These are phyloP conservation scores for Trichomalopsis sarcophagae DNA, from an alignment of 1,140 invertebrate genomes.

Conservation along the genomic window DNA sequence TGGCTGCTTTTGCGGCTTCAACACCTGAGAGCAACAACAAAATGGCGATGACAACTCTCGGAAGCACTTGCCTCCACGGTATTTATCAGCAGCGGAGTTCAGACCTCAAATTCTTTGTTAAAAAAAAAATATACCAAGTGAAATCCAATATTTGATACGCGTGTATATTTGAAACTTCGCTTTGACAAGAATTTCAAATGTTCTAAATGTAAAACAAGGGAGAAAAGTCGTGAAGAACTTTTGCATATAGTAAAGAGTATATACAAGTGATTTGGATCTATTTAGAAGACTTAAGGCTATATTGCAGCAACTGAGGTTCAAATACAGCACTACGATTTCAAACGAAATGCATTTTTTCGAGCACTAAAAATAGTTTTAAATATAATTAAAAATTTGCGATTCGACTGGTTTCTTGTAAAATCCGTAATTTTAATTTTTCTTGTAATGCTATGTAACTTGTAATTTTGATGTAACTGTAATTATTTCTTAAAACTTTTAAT, in stretches of 20 bases:
- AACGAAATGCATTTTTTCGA: constrained; percentile 49
- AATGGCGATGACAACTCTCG: constrained; percentile 48
- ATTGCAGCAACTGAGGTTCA: constrained; percentile 48
- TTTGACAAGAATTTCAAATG: constrained; percentile 46
- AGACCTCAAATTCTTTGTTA: constrained; percentile 52
- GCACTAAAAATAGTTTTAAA: constrained; percentile 45
- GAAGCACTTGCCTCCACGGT: constrained; percentile 73
- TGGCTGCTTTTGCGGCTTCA: constrained; percentile 49
- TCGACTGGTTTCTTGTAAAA: constrained; percentile 43
- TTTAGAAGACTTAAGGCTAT: constrained; percentile 48
- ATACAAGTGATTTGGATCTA: constrained; percentile 50
- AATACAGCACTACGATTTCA: constrained; percentile 41
- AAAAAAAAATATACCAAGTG: constrained; percentile 38
- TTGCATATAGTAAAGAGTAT: constrained; percentile 39
- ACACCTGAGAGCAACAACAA: constrained; percentile 50
- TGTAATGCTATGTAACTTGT: constrained; percentile 47
- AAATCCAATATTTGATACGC: constrained; percentile 45
- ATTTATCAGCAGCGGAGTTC: constrained; percentile 74
- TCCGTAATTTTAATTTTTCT: constrained; percentile 49
- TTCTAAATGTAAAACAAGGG: constrained; percentile 41
- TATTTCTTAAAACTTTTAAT: constrained; percentile 44
- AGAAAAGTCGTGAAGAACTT: constrained; percentile 45
- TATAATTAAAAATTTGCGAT: constrained; percentile 44
- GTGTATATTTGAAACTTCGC: constrained; percentile 41
- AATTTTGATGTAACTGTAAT: constrained; percentile 51